Conservation (phyloP, 1,140 invertebrate genomes). For the Lethocerus indicus region DNA sequence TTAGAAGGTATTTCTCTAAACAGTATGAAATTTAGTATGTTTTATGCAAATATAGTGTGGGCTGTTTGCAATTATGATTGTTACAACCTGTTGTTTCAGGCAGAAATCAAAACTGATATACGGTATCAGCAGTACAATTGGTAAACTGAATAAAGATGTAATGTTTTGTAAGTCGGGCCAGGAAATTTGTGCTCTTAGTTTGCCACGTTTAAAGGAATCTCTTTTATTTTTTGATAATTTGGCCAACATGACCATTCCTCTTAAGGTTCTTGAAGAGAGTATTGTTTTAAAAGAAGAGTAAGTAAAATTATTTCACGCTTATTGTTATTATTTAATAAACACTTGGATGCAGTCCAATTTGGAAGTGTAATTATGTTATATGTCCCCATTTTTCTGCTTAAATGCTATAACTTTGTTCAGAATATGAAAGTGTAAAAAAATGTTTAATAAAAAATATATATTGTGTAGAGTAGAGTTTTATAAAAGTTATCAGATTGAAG, state of each 20-base stretch:
- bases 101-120: not conserved
- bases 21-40: not conserved
- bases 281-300: slow-evolving; percentile 11
- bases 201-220: slow-evolving; percentile 14
- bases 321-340: not conserved
- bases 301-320: not conserved
- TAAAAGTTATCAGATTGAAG: not conserved
- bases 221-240: slow-evolving; percentile 15
- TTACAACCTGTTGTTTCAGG: not conserved
- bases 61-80: not conserved
- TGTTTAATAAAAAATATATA: too few relatives aligned
- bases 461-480: too few relatives aligned
- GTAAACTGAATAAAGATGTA: slow-evolving; percentile 10
- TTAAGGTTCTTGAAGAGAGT: slow-evolving; percentile 13
- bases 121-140: not conserved
- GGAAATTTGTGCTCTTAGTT: slow-evolving; percentile 10
- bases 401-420: too few relatives aligned
- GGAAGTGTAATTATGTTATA: not conserved
- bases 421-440: too few relatives aligned
- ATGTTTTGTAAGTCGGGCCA: not conserved
- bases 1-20: slow-evolving; percentile 5
- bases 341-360: not conserved
- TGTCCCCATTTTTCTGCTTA: not conserved
- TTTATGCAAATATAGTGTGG: not conserved
- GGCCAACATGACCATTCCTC: slow-evolving; percentile 10